A percentile compares a stretch with the other conserved stretches of the same genome.
These are phyloP conservation scores for Diacarnus erythraeanus DNA, from an alignment of 37 sponge, comb jelly and placozoan species.

Conservation along the genomic window DNA sequence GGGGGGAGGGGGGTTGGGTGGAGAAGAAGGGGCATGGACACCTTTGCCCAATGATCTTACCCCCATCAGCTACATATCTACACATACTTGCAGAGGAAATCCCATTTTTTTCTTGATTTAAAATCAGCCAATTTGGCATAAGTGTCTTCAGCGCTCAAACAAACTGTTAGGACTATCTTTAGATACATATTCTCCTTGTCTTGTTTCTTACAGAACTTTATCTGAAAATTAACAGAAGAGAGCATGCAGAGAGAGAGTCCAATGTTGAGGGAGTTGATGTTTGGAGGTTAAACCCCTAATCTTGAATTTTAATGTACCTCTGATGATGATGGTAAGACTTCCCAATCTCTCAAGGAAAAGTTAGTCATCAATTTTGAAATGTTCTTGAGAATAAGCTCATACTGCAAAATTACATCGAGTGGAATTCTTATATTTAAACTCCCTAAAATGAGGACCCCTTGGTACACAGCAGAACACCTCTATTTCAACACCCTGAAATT, in stretches of 20 bases:
- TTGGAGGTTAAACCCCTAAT: too few relatives aligned
- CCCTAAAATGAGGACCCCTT: too few relatives aligned
- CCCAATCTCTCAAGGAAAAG: slow-evolving; percentile 2
- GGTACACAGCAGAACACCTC: too few relatives aligned
- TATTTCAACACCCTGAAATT: too few relatives aligned
- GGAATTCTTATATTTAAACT: too few relatives aligned
- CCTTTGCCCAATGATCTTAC: too few relatives aligned
- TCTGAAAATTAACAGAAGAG: not conserved
- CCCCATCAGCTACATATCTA: too few relatives aligned
- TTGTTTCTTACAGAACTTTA: not conserved
- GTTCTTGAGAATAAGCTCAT: slow-evolving; percentile 25
- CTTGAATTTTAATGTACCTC: not conserved
- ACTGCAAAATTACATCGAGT: not conserved
- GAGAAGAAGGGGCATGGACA: too few relatives aligned
- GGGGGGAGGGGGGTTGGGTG: too few relatives aligned
- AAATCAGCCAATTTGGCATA: slow-evolving; percentile 9
- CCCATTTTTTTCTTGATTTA: slow-evolving; percentile 21
- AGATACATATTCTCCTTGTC: not conserved
- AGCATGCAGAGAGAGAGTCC: not conserved
- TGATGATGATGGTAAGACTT: not conserved
- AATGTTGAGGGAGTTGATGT: too few relatives aligned
- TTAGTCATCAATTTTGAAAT: slow-evolving; percentile 25
- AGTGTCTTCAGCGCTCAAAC: not conserved
- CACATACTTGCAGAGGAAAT: slow-evolving; percentile 44
- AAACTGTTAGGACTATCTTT: not conserved